Conservation (phyloP, 2,888 invertebrate species). For the Chaetogeoica ovagalla region DNA sequence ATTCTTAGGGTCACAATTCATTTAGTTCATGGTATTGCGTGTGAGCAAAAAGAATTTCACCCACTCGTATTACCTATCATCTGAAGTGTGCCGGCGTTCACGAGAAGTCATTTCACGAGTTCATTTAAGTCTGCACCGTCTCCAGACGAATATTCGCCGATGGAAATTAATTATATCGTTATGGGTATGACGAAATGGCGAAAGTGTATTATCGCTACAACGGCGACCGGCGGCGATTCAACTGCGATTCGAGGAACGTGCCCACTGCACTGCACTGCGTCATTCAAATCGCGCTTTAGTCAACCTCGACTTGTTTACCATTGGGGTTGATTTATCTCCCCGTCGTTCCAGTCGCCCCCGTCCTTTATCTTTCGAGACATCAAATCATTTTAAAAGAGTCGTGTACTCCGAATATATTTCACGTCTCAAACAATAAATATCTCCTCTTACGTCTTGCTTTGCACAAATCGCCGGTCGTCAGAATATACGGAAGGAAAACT, state of each 20-base stretch:
- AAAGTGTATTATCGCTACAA: background rate
- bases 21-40: no score
- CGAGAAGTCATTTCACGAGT: no score
- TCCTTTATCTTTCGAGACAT: slow-evolving; percentile 31
- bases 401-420: slow-evolving; percentile 4
- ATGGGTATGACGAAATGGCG: no score
- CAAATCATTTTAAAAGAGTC: slow-evolving; percentile 47
- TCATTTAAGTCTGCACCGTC: no score
- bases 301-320: slow-evolving; percentile 22
- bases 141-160: no score
- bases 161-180: slow-evolving; percentile 7
- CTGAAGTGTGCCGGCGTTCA: no score
- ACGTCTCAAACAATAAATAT: slow-evolving; percentile 30
- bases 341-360: slow-evolving; percentile 12
- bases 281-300: slow-evolving; percentile 17
- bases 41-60: no score
- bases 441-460: slow-evolving; percentile 41
- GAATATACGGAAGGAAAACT: slow-evolving; percentile 15
- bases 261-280: background rate
- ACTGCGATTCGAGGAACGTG: background rate
- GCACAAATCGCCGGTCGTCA: slow-evolving; percentile 32
- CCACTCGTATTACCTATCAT: no score
- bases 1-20: no score
- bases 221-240: background rate
- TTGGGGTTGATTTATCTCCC: slow-evolving; percentile 33